A percentile compares a stretch with the other conserved stretches of the same genome.
phyloP scores from a whole-genome alignment of 2,797 vertebrate genomes.

The Amazonetta brasiliensis region DNA sequence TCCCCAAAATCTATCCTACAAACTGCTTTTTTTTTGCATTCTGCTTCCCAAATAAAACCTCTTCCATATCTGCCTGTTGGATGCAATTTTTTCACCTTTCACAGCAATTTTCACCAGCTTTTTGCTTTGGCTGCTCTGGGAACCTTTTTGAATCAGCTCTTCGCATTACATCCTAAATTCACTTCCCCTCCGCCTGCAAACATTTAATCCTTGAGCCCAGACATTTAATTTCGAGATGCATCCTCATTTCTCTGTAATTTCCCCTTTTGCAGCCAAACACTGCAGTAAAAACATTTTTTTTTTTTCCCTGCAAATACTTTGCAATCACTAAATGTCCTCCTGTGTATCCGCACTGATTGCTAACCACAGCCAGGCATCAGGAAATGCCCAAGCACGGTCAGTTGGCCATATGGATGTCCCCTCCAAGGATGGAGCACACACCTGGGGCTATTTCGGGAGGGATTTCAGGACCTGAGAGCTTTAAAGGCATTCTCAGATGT shows the following conservation, averaged over 20 bases:
- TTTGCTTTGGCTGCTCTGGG: neutral
- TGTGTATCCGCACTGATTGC: neutral
- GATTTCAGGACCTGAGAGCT: neutral
- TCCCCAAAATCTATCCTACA: neutral
- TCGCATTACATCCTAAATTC: neutral
- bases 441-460: neutral
- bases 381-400: fast-evolving
- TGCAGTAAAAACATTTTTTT: neutral
- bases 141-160: neutral
- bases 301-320: neutral
- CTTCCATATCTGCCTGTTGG: neutral
- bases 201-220: neutral
- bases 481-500: neutral
- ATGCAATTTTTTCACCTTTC: neutral
- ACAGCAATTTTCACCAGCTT: neutral
- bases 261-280: neutral
- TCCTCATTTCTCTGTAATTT: constrained; percentile 43
- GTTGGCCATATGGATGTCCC: neutral
- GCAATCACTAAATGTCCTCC: neutral
- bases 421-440: neutral
- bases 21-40: neutral
- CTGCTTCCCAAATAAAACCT: fast-evolving
- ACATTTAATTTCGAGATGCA: neutral
- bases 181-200: constrained; percentile 10
- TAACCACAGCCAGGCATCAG: neutral